phyloP scores from a whole-genome alignment of 2,888 invertebrate species.

The Metalampra italica region DNA sequence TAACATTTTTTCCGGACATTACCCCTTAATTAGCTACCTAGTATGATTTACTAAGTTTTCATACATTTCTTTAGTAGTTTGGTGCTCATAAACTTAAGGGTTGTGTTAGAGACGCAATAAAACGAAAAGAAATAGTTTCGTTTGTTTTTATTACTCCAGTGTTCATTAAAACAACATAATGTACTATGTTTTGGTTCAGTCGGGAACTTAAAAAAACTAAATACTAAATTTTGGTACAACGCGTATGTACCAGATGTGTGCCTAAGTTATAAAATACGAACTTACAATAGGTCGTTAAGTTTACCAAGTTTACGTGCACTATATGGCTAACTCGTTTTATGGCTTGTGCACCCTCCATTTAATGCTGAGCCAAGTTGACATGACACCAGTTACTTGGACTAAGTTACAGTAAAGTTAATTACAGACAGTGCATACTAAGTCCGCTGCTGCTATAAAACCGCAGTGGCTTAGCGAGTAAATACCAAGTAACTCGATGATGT shows the following conservation, averaged over 20 bases:
- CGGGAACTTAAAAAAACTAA: slow-evolving; percentile 74
- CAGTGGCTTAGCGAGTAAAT: neutral
- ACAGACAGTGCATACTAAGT: neutral
- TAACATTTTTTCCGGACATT: slow-evolving; percentile 37
- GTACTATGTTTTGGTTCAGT: slow-evolving; percentile 77
- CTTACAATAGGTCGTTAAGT: slow-evolving; percentile 10
- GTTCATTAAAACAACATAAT: slow-evolving; percentile 67
- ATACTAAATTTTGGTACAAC: slow-evolving; percentile 69
- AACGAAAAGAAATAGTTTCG: slow-evolving; percentile 31
- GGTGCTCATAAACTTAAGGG: slow-evolving; percentile 11
- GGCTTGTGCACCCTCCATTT: slow-evolving; percentile 52
- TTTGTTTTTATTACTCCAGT: slow-evolving; percentile 60
- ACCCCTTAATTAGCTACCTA: slow-evolving; percentile 47
- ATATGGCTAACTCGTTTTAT: slow-evolving; percentile 55
- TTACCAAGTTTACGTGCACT: slow-evolving; percentile 23
- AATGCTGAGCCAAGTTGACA: slow-evolving; percentile 25
- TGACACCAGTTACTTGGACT: slow-evolving; percentile 6
- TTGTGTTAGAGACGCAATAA: slow-evolving; percentile 23
- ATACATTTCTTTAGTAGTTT: slow-evolving; percentile 23
- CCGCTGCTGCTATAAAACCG: neutral
- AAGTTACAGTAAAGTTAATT: slow-evolving; percentile 9
- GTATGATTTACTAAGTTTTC: slow-evolving; percentile 28
- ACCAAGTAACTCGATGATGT: no score
- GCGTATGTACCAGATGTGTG: slow-evolving; percentile 41
- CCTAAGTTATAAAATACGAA: neutral